Evolutionary conservation across 2,797 vertebrate genomes (phyloP), one percentile per base, ranked within the genome.

Genomic region (Aulostomus chinensis): DNA sequence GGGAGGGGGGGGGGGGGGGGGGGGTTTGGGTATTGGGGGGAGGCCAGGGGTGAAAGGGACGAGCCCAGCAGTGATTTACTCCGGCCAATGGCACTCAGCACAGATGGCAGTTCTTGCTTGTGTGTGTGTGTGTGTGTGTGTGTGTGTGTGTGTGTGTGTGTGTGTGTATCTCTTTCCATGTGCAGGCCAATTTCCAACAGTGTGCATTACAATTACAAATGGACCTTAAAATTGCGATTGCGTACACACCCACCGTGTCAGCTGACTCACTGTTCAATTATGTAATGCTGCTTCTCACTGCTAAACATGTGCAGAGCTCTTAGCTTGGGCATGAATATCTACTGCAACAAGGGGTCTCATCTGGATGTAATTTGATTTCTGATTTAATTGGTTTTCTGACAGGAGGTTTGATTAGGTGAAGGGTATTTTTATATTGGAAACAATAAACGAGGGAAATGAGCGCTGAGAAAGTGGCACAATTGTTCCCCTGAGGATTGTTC

Each of bases 31-130:
- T 16, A 18, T 36, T 43, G 20, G 52, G 64, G 57, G 76, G 54
- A n/a, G n/a, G n/a, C n/a, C 8, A 38, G 56, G 46, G 56, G 56
- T 50, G 15, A 28, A 25, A 25, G 57, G 56, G 66, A 70, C 41
- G 43, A 54, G 68, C 58, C 84, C 84, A 86, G 87, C 82, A 82
- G 85, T 76, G 77, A 62, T 48, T 49, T 42, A 53, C 57, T 80
- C 56, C 24, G 31, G 72, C 67, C 83, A 83, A 83, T 83, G 42
- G 71, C 67, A 46, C 69, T 68, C 58, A 3, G 68, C 58, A 64
- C 77, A 86, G 80, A 86, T 85, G 74, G 76, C 68, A 14, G 35
- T 32, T n/a, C n/a, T n/a, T n/a, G n/a, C 22, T 45, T 45, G 56
- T 51, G 31, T 73, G 50, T 56, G 51, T 17, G 9, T n/a, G 0